These are phyloP conservation scores for Larimichthys crocea DNA, from an alignment of 2,113 vertebrate genomes.

Conservation along the genomic window DNA sequence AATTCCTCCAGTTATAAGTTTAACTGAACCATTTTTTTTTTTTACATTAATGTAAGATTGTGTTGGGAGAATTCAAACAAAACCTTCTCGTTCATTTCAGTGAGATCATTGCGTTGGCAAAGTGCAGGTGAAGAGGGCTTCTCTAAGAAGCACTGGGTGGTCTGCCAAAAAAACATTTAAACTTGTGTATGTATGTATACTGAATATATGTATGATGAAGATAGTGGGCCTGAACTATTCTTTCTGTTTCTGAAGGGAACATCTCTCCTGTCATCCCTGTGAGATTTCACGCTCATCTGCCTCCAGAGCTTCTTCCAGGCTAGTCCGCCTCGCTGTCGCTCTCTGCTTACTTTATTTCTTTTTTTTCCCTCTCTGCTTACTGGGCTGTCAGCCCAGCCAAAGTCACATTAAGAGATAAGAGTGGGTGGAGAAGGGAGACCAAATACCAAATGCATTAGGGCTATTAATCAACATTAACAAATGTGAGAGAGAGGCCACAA, in stretches of 20 bases:
- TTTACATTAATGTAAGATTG: not conserved
- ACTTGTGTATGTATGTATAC: not conserved
- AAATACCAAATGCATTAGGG: conserved; percentile 78
- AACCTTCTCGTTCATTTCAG: not conserved
- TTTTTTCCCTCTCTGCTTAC: conserved; percentile 61
- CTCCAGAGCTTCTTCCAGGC: conserved; percentile 65
- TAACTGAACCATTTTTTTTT: too few relatives aligned
- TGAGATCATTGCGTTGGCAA: not conserved
- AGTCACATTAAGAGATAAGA: conserved; percentile 81
- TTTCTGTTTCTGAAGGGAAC: conserved; percentile 64
- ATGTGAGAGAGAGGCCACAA: conserved; percentile 67
- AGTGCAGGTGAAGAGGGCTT: not conserved
- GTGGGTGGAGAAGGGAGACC: conserved; percentile 78
- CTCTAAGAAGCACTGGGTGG: not conserved
- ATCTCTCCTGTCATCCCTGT: conserved; percentile 66
- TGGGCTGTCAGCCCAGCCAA: conserved; percentile 77
- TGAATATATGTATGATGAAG: conserved; percentile 39
- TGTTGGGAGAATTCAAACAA: not conserved
- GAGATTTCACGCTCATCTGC: conserved; percentile 75
- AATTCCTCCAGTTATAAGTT: not conserved
- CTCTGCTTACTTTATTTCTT: conserved; percentile 69
- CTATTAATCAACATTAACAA: conserved; percentile 83
- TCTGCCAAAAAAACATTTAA: not conserved
- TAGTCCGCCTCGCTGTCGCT: conserved; percentile 58
- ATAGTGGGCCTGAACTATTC: conserved; percentile 50